Evolutionary conservation across 1,140 invertebrate species (phyloP), one percentile per base, ranked within the genome.

Genomic region (Drosophila pruinosa): DNA sequence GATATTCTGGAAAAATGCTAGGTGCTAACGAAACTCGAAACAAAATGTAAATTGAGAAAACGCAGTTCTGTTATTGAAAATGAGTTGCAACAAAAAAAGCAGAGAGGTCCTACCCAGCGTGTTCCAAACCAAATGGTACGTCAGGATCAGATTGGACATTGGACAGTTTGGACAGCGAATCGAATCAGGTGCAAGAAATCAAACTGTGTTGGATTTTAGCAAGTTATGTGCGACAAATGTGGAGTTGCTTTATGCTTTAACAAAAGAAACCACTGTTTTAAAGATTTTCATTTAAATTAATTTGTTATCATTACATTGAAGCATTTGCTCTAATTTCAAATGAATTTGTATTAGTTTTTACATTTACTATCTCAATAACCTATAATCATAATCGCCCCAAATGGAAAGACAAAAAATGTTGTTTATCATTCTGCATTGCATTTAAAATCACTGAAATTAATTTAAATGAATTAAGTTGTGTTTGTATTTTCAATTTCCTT

Each of bases 171-270:
- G n/a, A n/a, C n/a, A n/a, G n/a, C n/a, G n/a, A 41, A 41, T 17
- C 4, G 38, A 17, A 36, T 53, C 31, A 8, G 31, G 28, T 31
- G 50, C 47, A 52, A 62, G 22, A 17, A 31, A 12, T 36, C 36
- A 52, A 62, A 53, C 31, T 62, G 36, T 52, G 21, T 34, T 10
- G 36, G 59, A 52, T 52, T 24, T 31, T 52, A 22, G 19, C 59
- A 62, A 52, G 36, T 62, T 10, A 31, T 43, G 47, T 53, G 59
- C 47, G 39, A 31, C 15, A 52, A 62, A 62, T 61, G 45, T 28
- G 14, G 45, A 34, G 26, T 19, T 34, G 12, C 26, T 3, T 50
- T 50, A 61, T 61, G 59, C 8, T 52, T 52, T 5, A 62, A 34
- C 31, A 52, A 39, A 38, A 36, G 10, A 48, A 48, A 59, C 21